Base-by-base conservation (phyloP, 92 coral and sea anemone genomes). In the Epizoanthus scotinus region DNA sequence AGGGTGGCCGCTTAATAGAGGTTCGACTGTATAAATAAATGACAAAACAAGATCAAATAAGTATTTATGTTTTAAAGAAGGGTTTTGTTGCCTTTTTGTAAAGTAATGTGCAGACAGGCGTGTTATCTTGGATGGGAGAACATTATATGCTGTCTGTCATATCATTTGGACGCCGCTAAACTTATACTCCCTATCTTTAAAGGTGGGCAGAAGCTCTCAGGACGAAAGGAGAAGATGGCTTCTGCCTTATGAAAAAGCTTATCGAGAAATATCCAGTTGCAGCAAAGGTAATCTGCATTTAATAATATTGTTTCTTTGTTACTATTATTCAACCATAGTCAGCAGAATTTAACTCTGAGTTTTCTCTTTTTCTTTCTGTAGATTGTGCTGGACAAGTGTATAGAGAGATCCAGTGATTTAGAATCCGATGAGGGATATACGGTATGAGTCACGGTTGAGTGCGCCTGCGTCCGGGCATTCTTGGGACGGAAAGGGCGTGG, bases 341-440 rank as follows among this genome's bases (percentile, higher is more conserved):
- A 34, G 5, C 40, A 34, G 40, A 34, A 34, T 34, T 34, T 34
- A 6, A 34, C 40, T 17, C 15, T 28, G 20, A 55, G 5, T 40
- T 70, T 20, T 65, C 18, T 9, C 21, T 8, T 31, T 36, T 57
- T 58, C 3, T 13, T 22, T 58, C 47, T 58, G 13, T 50, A 91
- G 97, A 83, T 91, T 27, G 92, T 85, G 21, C 69, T 91, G 74
- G 91, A 86, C 67, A 89, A 89, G 56, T 89, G 97, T 78, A 91
- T 91, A 22, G 70, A 89, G 14, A 67, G 62, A 19, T 91, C 97
- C 8, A 57, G 50, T n/a, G 91, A 86, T 73, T 78, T 83, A 58
- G 87, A 79, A n/a, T 73, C 85, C 15, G 93, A 91, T 60, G 97
- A 91, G 77, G 67, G 85, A 28, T 67, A 73, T 36, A 74, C 89